Percentiles rank a stretch among this genome's conserved stretches.
phyloP scores from a whole-genome alignment of 1,140 invertebrate species.

The Mactra quadrangularis region DNA sequence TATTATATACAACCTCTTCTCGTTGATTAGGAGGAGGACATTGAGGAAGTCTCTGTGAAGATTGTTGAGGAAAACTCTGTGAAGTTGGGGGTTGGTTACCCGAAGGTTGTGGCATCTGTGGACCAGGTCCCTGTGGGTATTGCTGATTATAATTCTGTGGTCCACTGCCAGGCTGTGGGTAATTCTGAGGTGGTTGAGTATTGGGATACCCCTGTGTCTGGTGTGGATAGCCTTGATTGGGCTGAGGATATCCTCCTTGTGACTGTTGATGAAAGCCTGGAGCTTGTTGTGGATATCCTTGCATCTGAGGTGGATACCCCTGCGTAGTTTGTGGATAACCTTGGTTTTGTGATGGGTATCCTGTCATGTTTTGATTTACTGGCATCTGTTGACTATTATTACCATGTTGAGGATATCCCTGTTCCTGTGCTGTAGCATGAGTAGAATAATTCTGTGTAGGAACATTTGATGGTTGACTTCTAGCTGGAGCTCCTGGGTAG shows the following conservation, averaged over 20 bases:
- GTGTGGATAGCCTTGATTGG: conserved; percentile 81
- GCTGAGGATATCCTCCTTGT: conserved; percentile 74
- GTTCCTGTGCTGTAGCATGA: conserved; percentile 27
- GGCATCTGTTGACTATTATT: background rate
- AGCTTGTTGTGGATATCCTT: background rate
- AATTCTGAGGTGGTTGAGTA: conserved; percentile 10
- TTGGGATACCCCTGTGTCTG: conserved; percentile 58
- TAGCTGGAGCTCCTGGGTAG: conserved; percentile 26
- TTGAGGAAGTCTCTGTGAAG: conserved; percentile 6
- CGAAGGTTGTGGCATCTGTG: conserved; percentile 66
- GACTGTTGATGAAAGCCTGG: conserved; percentile 31
- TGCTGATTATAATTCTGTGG: conserved; percentile 69
- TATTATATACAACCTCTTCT: conserved; percentile 42
- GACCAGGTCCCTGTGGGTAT: conserved; percentile 53
- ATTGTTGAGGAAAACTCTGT: background rate
- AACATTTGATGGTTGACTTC: background rate
- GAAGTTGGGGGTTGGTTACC: conserved; percentile 49
- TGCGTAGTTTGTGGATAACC: conserved; percentile 14
- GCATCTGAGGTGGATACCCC: conserved; percentile 1
- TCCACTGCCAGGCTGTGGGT: conserved; percentile 75
- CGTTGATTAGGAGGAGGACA: conserved; percentile 32
- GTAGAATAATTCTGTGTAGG: conserved; percentile 12
- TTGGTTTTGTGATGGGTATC: background rate
- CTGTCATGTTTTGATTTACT: background rate
- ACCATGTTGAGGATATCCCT: background rate